Base-by-base conservation (phyloP, 2,888 invertebrate genomes). In the Drosophila putrida region DNA sequence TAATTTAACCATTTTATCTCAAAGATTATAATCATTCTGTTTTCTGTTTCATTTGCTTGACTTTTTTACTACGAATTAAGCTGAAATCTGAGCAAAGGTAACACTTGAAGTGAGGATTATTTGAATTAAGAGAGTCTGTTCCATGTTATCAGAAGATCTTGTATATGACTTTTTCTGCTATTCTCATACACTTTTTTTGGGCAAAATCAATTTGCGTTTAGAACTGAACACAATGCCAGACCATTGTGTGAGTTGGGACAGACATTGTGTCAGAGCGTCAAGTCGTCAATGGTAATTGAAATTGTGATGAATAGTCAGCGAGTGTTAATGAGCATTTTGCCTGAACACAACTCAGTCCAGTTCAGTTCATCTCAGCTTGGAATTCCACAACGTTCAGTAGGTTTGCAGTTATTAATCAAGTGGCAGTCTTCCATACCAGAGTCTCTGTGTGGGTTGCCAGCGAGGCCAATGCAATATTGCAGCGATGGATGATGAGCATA, bases 321-420 rank as follows among this genome's bases (percentile, higher is more conserved):
- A 78, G 82, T 88, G 88, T 78, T 88, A 88, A 84, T 88, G 78
- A 80, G 75, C 64, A 71, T 43, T 76, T 75, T 58, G 70, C 75
- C 46, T 13, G 53, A 61, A 53, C 43, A 11, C 25, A 13, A 38
- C 10, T 35, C 33, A 33, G 15, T 41, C 3, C 20, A 46, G 54
- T 9, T 41, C 6, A 47, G 15, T 2, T 15, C 15, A 10, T 64
- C 13, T n/a, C 15, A 25, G 36, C 38, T 3, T 13, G 60, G 58
- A 68, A 82, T 71, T 72, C 62, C 70, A 50, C 60, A 54, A 55
- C 64, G 49, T 38, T 50, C 78, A 65, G 65, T 69, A 55, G 31
- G 43, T 47, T 67, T 58, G 41, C 58, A 43, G 65, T 69, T 68
- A 79, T 80, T 80, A 80, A 80, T 75, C 71, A 80, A 65, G 54